Evolutionary conservation across 2,888 invertebrate species (phyloP), one percentile per base, ranked within the genome.

Genomic region (Chirona hameri): DNA sequence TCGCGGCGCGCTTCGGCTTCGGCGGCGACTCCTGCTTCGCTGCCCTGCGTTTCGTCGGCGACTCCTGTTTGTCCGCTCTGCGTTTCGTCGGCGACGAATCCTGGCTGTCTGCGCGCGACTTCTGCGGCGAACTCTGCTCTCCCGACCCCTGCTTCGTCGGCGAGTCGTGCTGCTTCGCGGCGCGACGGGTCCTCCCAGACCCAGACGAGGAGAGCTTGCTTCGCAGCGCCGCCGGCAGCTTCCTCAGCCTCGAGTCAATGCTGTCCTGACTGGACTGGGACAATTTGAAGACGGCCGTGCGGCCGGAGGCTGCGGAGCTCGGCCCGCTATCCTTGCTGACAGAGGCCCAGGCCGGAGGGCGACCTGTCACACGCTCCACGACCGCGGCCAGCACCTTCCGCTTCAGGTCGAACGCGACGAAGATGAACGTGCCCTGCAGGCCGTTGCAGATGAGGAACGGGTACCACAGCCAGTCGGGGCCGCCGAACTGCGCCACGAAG

Each of bases 371-470:
- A 9, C 76, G 39, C 76, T 76, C 76, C 76, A 76, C 76, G 21
- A 10, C 76, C 46, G 76, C 24, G 39, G 39, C 76, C 46, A 46
- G 10, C 76, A 87, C 85, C 83, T 87, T 87, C 9, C 84, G 83
- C 84, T 88, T 88, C 81, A 86, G 83, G 82, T 88, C 88, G 83
- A 88, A 88, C 48, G 86, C 86, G 46, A 88, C 80, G 84, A 88
- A 88, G 81, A 90, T 88, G 84, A 89, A 88, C 14, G 88, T 87
- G 0, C 90, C 90, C 85, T 90, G 89, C 5, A 89, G 87, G 4
- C 88, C 87, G 85, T 89, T 90, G 83, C 90, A 85, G 18, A 89
- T 83, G 4, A 89, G 88, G 86, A 89, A 90, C 4, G 88, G 86
- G 85, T 89, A 90, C 88, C 89, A 89, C 46, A 89, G 86, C 0